These are phyloP conservation scores for Calephelis perditalis DNA, from an alignment of 2,888 invertebrate species.

Conservation along the genomic window DNA sequence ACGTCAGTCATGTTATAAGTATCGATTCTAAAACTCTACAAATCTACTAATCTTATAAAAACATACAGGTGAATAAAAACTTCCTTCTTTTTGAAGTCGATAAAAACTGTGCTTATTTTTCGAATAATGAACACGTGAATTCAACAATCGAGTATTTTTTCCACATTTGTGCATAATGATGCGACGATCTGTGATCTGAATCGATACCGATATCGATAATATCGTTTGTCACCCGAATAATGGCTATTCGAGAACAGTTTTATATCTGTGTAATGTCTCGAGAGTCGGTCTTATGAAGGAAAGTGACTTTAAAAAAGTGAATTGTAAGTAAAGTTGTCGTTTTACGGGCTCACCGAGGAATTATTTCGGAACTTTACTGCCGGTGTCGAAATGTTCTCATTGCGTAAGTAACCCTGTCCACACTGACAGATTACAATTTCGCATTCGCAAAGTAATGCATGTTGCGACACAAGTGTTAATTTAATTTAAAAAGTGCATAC, in stretches of 20 bases:
- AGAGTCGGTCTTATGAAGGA: slow-evolving; percentile 40
- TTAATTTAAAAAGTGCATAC: not conserved
- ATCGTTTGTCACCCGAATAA: slow-evolving; percentile 7
- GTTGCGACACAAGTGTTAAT: not conserved
- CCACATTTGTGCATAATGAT: not conserved
- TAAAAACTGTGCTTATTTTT: not conserved
- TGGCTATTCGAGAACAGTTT: slow-evolving; percentile 38
- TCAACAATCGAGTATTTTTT: not conserved
- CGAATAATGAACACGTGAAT: slow-evolving; percentile 1
- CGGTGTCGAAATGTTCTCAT: slow-evolving; percentile 55
- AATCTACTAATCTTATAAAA: too few relatives aligned
- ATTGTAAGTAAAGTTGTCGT: slow-evolving; percentile 52
- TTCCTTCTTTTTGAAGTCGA: too few relatives aligned
- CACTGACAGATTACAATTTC: slow-evolving; percentile 33
- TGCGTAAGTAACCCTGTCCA: slow-evolving; percentile 46
- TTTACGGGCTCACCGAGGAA: slow-evolving; percentile 53
- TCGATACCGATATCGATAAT: slow-evolving; percentile 1
- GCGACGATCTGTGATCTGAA: not conserved
- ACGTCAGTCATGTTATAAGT: too few relatives aligned
- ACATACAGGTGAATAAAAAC: too few relatives aligned
- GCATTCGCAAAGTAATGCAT: slow-evolving; percentile 18
- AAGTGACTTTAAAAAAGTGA: slow-evolving; percentile 42
- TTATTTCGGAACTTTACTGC: slow-evolving; percentile 64
- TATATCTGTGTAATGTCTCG: slow-evolving; percentile 51
- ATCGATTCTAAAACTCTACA: too few relatives aligned